phyloP scores from a whole-genome alignment of 2,113 vertebrate species.

The Nesogale talazaci region DNA sequence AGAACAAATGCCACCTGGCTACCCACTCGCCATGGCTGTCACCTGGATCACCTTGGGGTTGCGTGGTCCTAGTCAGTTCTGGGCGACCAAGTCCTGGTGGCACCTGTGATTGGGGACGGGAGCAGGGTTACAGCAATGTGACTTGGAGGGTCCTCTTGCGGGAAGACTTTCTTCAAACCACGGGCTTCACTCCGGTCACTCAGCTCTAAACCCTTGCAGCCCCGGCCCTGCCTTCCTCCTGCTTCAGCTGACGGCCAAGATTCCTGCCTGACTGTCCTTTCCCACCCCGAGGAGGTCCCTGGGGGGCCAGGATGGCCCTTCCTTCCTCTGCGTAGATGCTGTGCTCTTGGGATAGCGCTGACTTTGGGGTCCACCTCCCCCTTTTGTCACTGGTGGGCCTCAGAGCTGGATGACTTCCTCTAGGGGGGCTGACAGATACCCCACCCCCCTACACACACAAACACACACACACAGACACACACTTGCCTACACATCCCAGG shows the following conservation, averaged over 20 bases:
- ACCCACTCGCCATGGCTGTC: not conserved
- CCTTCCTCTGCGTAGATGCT: too few relatives aligned
- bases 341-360: not conserved
- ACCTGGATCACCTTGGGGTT: not conserved
- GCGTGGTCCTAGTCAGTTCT: not conserved
- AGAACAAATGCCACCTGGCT: not conserved
- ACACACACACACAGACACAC: too few relatives aligned
- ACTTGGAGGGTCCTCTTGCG: not conserved
- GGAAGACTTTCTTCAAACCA: not conserved
- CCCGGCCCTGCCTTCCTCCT: not conserved
- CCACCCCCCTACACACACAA: too few relatives aligned
- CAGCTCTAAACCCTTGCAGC: not conserved
- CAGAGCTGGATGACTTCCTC: too few relatives aligned
- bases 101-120: not conserved
- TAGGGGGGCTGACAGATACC: too few relatives aligned
- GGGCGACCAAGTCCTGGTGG: not conserved
- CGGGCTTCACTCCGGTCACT: not conserved
- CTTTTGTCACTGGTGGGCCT: too few relatives aligned
- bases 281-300: not conserved
- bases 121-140: not conserved
- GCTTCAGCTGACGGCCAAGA: not conserved
- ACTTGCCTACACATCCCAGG: too few relatives aligned
- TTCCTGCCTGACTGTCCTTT: not conserved
- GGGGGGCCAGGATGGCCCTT: not conserved
- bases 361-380: too few relatives aligned